These are phyloP conservation scores for Saturnia pavonia DNA, from an alignment of 2,888 invertebrate species.

Conservation along the genomic window DNA sequence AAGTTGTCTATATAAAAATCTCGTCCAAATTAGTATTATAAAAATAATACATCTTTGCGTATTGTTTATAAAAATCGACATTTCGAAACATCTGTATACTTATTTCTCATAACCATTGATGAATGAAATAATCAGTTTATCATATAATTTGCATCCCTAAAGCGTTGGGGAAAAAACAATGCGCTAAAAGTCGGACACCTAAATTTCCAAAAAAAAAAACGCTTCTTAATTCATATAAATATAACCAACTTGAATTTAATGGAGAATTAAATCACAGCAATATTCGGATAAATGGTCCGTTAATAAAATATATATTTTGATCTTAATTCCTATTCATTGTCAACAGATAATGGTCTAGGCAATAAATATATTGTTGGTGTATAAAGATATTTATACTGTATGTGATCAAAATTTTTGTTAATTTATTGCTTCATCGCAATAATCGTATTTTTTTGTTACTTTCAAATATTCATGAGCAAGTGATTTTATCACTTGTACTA, in stretches of 20 bases:
- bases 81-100: no score
- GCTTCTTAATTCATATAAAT: no score
- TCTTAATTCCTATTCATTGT: not conserved
- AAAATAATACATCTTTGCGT: no score
- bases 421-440: slow-evolving; percentile 52
- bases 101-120: no score
- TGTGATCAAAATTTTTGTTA: no score
- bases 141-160: not conserved
- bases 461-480: slow-evolving; percentile 41
- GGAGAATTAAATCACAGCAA: not conserved
- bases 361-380: no score
- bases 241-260: not conserved
- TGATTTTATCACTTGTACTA: slow-evolving; percentile 67
- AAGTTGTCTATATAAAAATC: no score
- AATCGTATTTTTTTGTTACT: slow-evolving; percentile 38
- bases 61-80: no score
- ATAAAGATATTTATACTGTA: no score
- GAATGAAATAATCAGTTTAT: not conserved
- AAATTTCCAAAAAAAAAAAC: no score
- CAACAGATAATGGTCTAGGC: no score
- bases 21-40: no score
- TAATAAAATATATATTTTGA: not conserved
- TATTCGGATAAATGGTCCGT: not conserved
- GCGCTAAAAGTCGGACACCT: not conserved
- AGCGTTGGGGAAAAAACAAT: not conserved